Conservation (phyloP, 1,140 invertebrate species). For the Chrysomallon squamiferum region DNA sequence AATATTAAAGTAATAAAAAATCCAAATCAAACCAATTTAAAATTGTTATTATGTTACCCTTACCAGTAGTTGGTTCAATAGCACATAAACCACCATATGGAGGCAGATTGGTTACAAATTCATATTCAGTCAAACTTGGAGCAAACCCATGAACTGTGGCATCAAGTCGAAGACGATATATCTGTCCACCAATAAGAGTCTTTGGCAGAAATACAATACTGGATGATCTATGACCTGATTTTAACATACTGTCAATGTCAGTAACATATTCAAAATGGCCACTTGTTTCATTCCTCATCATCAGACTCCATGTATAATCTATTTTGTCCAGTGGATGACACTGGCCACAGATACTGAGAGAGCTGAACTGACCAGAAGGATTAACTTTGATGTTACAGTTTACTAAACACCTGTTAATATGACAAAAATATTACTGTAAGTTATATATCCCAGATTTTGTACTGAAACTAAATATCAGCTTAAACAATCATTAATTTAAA, state of each 20-base stretch:
- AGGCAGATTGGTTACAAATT: conserved; percentile 44
- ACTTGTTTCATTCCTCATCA: conserved; percentile 3
- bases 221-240: conserved; percentile 6
- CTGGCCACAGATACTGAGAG: conserved; percentile 17
- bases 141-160: conserved; percentile 36
- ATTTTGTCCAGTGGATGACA: conserved; percentile 27
- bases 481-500: no score
- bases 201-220: conserved; percentile 23
- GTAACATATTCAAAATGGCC: neutral
- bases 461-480: no score
- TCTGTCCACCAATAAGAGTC: conserved; percentile 30
- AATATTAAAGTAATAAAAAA: no score
- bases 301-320: conserved; percentile 27
- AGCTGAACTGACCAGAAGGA: conserved; percentile 33
- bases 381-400: conserved; percentile 45
- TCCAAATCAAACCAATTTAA: no score
- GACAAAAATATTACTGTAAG: no score
- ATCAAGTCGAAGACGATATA: conserved; percentile 32
- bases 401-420: conserved; percentile 30
- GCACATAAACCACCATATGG: conserved; percentile 45
- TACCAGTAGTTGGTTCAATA: conserved; percentile 36
- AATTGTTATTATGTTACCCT: no score
- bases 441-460: no score
- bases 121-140: conserved; percentile 32
- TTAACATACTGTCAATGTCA: neutral